Percentiles rank a stretch among this genome's conserved stretches.
Conservation (phyloP, 64 coral and sea anemone genomes). For the Dendrophyllia cribrosa region DNA sequence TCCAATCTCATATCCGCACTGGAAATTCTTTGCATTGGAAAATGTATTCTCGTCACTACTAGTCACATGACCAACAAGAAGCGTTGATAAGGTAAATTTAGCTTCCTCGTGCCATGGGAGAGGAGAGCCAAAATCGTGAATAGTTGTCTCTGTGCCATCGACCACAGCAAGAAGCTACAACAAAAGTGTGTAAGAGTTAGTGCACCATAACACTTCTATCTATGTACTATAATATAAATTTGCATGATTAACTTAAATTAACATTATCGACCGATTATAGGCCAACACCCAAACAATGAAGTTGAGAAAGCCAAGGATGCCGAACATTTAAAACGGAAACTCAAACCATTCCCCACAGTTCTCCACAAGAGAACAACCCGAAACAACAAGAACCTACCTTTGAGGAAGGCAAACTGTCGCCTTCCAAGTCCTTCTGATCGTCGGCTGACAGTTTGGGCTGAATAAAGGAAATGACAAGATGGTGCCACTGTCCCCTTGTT, state of each 20-base stretch:
- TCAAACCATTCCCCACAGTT: too few relatives aligned
- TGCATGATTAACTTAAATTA: too few relatives aligned
- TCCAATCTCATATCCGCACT: constrained; percentile 51
- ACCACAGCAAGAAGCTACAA: constrained; percentile 53
- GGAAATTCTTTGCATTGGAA: background rate
- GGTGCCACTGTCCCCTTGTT: constrained; percentile 61
- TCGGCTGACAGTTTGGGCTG: constrained; percentile 32
- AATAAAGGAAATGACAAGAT: constrained; percentile 50
- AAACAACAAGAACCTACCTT: background rate
- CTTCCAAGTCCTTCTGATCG: background rate
- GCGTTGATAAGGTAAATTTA: constrained; percentile 54
- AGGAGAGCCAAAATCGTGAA: constrained; percentile 55
- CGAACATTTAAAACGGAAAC: too few relatives aligned
- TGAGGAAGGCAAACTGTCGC: background rate
- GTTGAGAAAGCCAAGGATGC: background rate
- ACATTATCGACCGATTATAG: too few relatives aligned
- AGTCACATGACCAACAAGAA: constrained; percentile 41
- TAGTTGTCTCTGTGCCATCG: constrained; percentile 52
- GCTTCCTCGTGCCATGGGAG: constrained; percentile 60
- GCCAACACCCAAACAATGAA: background rate
- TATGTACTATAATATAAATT: too few relatives aligned
- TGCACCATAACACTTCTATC: background rate
- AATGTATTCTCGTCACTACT: background rate
- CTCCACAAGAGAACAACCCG: too few relatives aligned
- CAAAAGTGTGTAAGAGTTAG: background rate